phyloP scores from a whole-genome alignment of 2,113 vertebrate species.

The Dipodomys spectabilis region DNA sequence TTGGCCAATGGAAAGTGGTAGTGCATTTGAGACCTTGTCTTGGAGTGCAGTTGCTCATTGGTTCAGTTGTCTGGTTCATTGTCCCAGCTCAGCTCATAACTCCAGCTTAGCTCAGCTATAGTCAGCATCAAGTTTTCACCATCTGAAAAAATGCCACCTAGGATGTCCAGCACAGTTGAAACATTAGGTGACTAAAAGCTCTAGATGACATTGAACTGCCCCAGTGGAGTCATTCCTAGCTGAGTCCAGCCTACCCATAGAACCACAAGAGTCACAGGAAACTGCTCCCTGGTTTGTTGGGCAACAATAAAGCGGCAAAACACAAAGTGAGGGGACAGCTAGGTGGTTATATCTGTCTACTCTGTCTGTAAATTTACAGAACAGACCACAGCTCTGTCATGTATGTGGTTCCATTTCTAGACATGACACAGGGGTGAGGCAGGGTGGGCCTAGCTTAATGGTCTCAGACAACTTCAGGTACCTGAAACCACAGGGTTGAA shows the following conservation, averaged over 20 bases:
- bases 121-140: neutral
- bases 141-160: no score
- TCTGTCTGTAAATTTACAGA: constrained; percentile 44
- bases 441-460: neutral
- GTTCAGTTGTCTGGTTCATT: neutral
- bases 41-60: neutral
- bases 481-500: constrained; percentile 50
- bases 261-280: neutral
- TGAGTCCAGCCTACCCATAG: neutral
- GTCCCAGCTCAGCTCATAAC: no score
- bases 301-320: no score
- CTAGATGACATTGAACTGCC: neutral
- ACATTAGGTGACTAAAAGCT: no score
- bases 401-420: constrained; percentile 46
- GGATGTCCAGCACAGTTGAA: neutral
- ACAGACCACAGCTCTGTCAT: neutral
- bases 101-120: neutral
- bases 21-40: neutral
- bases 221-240: neutral
- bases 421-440: constrained; percentile 57
- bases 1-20: neutral
- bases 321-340: no score
- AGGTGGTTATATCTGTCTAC: neutral
- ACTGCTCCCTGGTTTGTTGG: no score
- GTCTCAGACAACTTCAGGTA: constrained; percentile 49